phyloP scores from a whole-genome alignment of 2,797 vertebrate genomes.

The Cichlasoma orientale region DNA sequence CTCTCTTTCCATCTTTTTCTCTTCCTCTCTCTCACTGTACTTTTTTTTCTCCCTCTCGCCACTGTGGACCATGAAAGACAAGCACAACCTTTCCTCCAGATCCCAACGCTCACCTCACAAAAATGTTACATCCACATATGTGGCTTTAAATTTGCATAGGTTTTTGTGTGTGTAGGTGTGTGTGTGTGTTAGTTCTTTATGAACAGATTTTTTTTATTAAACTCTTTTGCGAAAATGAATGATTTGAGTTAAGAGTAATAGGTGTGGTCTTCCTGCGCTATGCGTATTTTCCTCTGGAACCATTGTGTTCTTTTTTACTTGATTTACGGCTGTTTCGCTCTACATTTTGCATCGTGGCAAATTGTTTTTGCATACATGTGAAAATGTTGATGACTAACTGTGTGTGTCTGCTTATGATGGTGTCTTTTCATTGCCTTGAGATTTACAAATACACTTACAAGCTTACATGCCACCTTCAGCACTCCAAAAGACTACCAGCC shows the following conservation, averaged over 20 bases:
- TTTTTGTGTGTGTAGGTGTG: no score
- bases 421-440: background rate
- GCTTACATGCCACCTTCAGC: background rate
- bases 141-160: constrained; percentile 1
- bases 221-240: constrained; percentile 8
- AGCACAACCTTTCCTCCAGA: constrained; percentile 79
- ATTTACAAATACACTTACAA: background rate
- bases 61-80: constrained; percentile 63
- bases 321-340: background rate
- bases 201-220: constrained; percentile 5
- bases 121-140: constrained; percentile 25
- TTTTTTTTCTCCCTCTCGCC: constrained; percentile 48
- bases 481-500: background rate
- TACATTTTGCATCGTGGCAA: background rate
- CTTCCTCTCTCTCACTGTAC: constrained; percentile 66
- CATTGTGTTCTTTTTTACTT: background rate
- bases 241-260: background rate
- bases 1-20: constrained; percentile 74
- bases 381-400: background rate
- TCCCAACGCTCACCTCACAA: constrained; percentile 38
- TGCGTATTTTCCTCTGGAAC: constrained; percentile 2
- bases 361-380: background rate
- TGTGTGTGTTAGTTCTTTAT: background rate
- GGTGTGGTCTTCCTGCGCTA: background rate
- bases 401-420: background rate